Evolutionary conservation across 2,797 vertebrate genomes (phyloP).

Genomic region (Chromis chromis): DNA sequence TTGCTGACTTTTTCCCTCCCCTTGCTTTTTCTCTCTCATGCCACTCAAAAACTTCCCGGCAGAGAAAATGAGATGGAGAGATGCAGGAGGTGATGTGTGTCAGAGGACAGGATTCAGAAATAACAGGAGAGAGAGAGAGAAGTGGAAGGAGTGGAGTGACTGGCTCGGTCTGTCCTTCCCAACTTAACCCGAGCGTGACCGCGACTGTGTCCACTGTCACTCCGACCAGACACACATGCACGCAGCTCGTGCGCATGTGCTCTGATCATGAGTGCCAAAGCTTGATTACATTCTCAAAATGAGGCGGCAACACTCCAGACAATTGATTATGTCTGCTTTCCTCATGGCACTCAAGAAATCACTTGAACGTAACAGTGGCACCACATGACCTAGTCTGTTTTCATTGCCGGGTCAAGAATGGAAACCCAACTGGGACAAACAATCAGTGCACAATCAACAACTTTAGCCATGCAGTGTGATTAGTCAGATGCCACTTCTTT

Average conservation of each 20-base stretch:
- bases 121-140: background rate
- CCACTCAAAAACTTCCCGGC: conserved; percentile 55
- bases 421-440: conserved; percentile 15
- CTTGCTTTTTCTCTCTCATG: conserved; percentile 12
- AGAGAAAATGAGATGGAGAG: conserved; percentile 43
- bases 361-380: conserved; percentile 10
- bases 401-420: conserved; percentile 6
- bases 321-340: conserved; percentile 38
- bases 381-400: background rate
- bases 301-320: conserved; percentile 11
- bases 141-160: conserved; percentile 26
- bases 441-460: conserved; percentile 32
- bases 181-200: conserved; percentile 15
- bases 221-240: background rate
- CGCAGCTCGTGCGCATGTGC: background rate
- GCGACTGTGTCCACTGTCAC: background rate
- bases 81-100: conserved; percentile 40
- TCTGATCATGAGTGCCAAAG: background rate
- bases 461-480: background rate
- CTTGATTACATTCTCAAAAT: conserved; percentile 43
- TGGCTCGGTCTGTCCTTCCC: conserved; percentile 29
- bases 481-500: conserved; percentile 9
- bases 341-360: conserved; percentile 38
- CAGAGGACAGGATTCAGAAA: conserved; percentile 19
- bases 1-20: conserved; percentile 34